Percentiles rank a stretch among this genome's conserved stretches.
These are phyloP conservation scores for Holothuria glaberrima DNA, from an alignment of 35 echinoderm and acorn worm species.

Conservation along the genomic window DNA sequence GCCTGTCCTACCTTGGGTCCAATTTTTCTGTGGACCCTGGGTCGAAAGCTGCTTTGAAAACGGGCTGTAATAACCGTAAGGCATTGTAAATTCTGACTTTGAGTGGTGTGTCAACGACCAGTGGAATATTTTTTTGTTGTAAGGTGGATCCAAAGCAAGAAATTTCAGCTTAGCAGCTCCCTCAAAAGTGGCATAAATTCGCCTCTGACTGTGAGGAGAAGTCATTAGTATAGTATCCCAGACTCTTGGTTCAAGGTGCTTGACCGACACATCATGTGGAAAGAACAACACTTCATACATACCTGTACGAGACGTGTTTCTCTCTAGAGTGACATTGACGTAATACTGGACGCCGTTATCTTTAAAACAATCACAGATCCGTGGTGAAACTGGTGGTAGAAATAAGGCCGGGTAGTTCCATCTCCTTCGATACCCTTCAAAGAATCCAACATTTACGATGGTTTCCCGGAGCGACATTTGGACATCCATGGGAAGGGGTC, in stretches of 20 bases:
- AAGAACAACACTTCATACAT: slow-evolving; percentile 16
- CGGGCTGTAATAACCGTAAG: neutral
- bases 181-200: slow-evolving; percentile 41
- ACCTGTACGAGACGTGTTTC: neutral
- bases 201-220: neutral
- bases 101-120: slow-evolving; percentile 43
- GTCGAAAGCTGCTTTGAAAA: neutral
- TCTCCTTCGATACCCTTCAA: neutral
- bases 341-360: neutral
- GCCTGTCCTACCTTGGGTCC: slow-evolving; percentile 4
- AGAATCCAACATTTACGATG: slow-evolving; percentile 18
- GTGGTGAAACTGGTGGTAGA: neutral
- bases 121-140: slow-evolving; percentile 5
- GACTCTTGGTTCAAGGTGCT: neutral
- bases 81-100: slow-evolving; percentile 32
- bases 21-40: neutral
- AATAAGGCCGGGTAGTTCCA: slow-evolving; percentile 4
- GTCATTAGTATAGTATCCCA: neutral
- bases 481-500: no score
- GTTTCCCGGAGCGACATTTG: neutral
- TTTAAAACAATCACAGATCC: neutral
- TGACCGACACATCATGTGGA: slow-evolving; percentile 12
- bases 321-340: neutral
- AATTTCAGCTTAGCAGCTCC: slow-evolving; percentile 11
- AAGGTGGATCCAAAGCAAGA: neutral